Evolutionary conservation across 2,113 vertebrate species (phyloP).

Genomic region (Mormoops blainvillei): DNA sequence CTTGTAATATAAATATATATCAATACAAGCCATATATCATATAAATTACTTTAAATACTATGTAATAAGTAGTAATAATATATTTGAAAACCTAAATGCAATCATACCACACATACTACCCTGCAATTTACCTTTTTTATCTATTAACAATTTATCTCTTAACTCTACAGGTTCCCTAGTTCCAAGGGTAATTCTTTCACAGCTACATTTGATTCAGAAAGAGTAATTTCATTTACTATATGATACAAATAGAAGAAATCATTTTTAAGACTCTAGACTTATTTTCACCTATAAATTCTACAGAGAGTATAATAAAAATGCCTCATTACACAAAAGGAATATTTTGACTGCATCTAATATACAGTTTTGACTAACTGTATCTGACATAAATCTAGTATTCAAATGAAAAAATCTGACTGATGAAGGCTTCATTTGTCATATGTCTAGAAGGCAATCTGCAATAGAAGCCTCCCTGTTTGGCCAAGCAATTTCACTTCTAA

Average conservation of each 20-base stretch:
- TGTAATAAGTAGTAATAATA: neutral
- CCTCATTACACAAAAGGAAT: neutral
- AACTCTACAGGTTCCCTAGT: neutral
- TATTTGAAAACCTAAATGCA: neutral
- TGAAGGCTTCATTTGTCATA: neutral
- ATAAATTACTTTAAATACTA: neutral
- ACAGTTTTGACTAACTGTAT: neutral
- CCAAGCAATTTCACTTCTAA: neutral
- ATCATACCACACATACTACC: neutral
- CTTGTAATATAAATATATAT: neutral
- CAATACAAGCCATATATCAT: neutral
- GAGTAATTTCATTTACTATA: neutral
- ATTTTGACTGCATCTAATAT: neutral
- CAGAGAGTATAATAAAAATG: neutral
- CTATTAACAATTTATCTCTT: neutral
- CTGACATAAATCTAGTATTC: neutral
- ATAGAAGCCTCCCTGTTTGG: neutral
- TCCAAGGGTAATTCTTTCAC: neutral
- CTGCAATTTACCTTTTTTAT: neutral
- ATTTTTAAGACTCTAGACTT: neutral
- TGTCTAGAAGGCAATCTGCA: constrained; percentile 4
- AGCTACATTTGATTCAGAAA: neutral
- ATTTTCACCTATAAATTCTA: neutral
- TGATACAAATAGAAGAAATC: neutral
- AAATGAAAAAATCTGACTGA: constrained; percentile 14